Conservation (phyloP, 2,797 vertebrate genomes). For the Tenualosa ilisha region DNA sequence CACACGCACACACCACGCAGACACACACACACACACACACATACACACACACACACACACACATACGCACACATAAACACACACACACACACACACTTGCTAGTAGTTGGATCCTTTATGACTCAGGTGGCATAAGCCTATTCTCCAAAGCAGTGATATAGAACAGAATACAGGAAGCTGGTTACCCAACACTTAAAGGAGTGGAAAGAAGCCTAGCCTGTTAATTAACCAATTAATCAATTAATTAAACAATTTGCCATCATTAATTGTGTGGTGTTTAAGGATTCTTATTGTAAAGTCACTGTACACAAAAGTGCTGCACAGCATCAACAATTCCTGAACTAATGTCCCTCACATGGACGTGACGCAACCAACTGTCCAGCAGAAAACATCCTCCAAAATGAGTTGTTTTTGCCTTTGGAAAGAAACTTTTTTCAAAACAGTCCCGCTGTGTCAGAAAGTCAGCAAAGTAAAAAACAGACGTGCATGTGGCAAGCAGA, state of each 20-base stretch:
- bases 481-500: constrained; percentile 1
- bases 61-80: neutral
- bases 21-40: neutral
- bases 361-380: neutral
- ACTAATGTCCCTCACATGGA: neutral
- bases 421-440: neutral
- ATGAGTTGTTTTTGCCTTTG: neutral
- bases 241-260: no score
- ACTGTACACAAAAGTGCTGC: neutral
- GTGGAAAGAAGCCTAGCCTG: no score
- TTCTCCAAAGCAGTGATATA: neutral
- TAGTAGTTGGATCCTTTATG: neutral
- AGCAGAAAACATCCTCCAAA: neutral
- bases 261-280: no score
- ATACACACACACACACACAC: neutral
- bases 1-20: neutral
- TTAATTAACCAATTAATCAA: no score
- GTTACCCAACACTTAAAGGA: neutral
- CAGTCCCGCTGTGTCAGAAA: neutral
- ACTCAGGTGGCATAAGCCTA: neutral
- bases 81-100: neutral
- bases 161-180: neutral
- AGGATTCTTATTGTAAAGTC: neutral
- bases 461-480: neutral
- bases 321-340: neutral